Evolutionary conservation across 2,888 invertebrate genomes (phyloP), one percentile per base, ranked within the genome.

Genomic region (Nomada ruficornis): DNA sequence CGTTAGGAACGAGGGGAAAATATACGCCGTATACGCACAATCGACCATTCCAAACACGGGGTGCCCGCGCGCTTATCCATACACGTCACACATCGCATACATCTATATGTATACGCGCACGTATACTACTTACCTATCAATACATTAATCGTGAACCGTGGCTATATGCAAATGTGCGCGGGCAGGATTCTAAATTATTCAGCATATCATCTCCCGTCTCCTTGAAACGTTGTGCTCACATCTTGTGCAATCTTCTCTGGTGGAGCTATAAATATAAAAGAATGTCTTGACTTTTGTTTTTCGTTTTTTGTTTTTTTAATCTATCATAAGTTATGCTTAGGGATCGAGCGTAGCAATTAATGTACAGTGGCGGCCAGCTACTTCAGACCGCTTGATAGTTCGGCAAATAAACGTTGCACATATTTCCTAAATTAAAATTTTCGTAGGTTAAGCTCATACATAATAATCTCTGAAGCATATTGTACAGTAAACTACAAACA

Each of bases 231-330:
- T 44, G 60, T 18, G 52, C 69, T 65, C 73, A 77, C 23, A 44
- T 69, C 55, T 73, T 13, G 65, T 77, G 77, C 81, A 81, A 73
- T 81, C n/a, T 70, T 73, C 44, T 63, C 50, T 54, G n/a, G 2
- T 57, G 23, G 2, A 11, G 13, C 4, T 23, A 26, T 20, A 47
- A 50, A 42, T 26, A 5, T 44, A 9, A 57, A 50, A 50, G 42
- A 18, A 36, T 36, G n/a, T 36, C 36, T 36, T 36, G 36, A 36
- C 36, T 36, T 36, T 29, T 29, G 5, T 29, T 29, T n/a, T n/a
- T n/a, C n/a, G n/a, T n/a, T n/a, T n/a, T n/a, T n/a, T n/a, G n/a
- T 29, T 7, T 29, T 20, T 7, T 3, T 47, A 26, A 23, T 50
- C 3, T 52, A 57, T 23, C 2, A 26, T 73, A 54, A 65, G 68